Conservation (phyloP, 2,888 invertebrate genomes). For the Volucella inflata region DNA sequence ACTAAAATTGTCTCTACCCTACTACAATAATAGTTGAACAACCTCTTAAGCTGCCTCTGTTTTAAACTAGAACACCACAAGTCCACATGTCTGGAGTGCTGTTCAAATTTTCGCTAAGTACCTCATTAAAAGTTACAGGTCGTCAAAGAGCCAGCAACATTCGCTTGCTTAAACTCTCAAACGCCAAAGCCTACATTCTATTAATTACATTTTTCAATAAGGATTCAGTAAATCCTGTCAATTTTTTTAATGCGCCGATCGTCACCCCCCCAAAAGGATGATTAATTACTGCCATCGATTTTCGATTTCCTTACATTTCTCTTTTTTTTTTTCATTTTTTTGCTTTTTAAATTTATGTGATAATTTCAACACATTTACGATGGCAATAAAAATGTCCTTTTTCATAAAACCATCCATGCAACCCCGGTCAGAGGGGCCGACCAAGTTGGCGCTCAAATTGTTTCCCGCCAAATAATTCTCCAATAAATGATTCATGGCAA, state of each 20-base stretch:
- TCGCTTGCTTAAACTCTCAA: neutral
- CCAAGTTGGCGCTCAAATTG: neutral
- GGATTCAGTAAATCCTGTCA: neutral
- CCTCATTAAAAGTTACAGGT: too few species aligned
- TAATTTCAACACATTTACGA: slow-evolving; percentile 4
- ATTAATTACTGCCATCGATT: slow-evolving; percentile 29
- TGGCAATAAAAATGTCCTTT: neutral
- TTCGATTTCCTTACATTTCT: slow-evolving; percentile 1
- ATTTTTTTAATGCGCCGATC: neutral
- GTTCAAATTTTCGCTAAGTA: too few species aligned
- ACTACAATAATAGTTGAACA: too few species aligned
- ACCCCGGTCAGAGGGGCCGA: neutral
- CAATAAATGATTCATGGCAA: slow-evolving; percentile 19
- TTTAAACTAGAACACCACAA: too few species aligned
- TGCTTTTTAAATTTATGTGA: neutral
- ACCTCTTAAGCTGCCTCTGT: too few species aligned
- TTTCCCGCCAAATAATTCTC: slow-evolving; percentile 1
- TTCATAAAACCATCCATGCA: neutral
- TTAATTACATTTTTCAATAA: too few species aligned
- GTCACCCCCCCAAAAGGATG: neutral
- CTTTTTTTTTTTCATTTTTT: too few species aligned
- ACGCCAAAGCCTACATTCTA: neutral
- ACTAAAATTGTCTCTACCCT: too few species aligned
- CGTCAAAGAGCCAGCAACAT: neutral
- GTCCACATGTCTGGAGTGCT: too few species aligned